Evolutionary conservation across 64 coral and sea anemone genomes (phyloP).

Genomic region (Pachyseris speciosa): DNA sequence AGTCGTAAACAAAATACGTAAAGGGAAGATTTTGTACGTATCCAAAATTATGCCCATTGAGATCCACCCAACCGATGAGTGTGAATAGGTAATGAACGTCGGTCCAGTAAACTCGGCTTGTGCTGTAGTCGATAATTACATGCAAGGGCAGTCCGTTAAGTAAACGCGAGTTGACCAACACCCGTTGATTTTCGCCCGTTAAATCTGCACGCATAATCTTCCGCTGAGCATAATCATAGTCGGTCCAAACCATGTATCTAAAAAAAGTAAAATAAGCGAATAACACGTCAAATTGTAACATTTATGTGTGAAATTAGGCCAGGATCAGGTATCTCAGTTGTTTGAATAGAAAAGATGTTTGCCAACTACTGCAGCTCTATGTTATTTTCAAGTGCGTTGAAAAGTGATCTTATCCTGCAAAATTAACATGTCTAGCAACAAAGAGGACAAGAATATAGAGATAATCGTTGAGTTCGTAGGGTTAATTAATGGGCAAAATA

Average conservation of each 20-base stretch:
- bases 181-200: not conserved
- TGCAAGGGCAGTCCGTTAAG: not conserved
- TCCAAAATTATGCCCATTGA: not conserved
- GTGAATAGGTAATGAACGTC: not conserved
- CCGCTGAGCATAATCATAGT: not conserved
- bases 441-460: too few species aligned
- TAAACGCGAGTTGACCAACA: not conserved
- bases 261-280: not conserved
- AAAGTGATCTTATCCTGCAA: too few species aligned
- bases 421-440: too few species aligned
- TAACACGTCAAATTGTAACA: too few species aligned
- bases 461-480: too few species aligned
- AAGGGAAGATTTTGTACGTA: not conserved
- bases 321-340: too few species aligned
- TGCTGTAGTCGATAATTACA: not conserved
- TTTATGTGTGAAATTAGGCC: too few species aligned
- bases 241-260: slow-evolving; percentile 15
- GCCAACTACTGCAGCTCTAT: too few species aligned
- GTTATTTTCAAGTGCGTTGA: too few species aligned
- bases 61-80: not conserved
- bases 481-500: too few species aligned
- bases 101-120: slow-evolving; percentile 6
- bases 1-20: not conserved
- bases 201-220: slow-evolving; percentile 29
- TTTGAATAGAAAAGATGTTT: too few species aligned